A percentile compares a stretch with the other conserved stretches of the same genome.
Conservation (phyloP, 2,797 vertebrate genomes). For the Loris lydekkerianus region DNA sequence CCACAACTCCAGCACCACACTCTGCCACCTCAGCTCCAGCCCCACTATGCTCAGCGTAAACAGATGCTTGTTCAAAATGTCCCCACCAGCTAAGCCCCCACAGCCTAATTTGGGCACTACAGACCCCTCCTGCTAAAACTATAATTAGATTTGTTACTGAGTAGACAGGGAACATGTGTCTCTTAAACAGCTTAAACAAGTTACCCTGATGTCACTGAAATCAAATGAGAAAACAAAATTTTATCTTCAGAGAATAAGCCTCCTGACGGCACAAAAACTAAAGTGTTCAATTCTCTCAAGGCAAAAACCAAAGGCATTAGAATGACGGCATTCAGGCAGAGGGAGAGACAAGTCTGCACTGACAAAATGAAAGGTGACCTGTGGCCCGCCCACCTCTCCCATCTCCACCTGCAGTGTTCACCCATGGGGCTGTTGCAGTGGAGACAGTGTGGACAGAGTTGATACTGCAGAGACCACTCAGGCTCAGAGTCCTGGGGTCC, state of each 20-base stretch:
- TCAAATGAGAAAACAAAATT: neutral
- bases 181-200: neutral
- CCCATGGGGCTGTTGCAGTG: rapidly evolving
- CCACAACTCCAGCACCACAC: neutral
- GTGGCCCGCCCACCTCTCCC: neutral
- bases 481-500: neutral
- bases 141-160: neutral
- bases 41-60: neutral
- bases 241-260: neutral
- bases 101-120: neutral
- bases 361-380: neutral
- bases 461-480: rapidly evolving
- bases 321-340: neutral
- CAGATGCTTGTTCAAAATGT: rapidly evolving
- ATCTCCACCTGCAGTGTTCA: rapidly evolving
- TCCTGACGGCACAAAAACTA: neutral
- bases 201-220: neutral
- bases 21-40: neutral
- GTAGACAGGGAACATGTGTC: neutral
- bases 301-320: neutral
- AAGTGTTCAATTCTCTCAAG: neutral
- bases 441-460: neutral
- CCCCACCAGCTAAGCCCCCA: neutral
- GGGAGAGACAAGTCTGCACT: neutral
- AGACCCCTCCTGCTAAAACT: neutral